phyloP scores from a whole-genome alignment of 1,140 invertebrate species.

The Macrobrachium rosenbergii region DNA sequence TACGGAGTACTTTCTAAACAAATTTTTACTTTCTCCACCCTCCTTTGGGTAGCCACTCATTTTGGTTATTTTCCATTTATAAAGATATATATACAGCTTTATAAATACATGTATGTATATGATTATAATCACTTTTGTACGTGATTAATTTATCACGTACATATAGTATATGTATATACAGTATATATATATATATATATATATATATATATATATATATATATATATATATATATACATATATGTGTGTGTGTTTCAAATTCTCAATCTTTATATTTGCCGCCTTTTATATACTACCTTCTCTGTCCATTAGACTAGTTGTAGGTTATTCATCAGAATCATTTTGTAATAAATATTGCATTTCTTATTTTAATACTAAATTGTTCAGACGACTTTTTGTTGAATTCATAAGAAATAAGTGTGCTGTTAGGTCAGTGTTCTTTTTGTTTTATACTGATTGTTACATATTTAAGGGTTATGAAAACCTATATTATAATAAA shows the following conservation, averaged over 20 bases:
- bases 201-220: constrained; percentile 30
- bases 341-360: neutral
- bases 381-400: too few relatives aligned
- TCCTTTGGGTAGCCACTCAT: too few relatives aligned
- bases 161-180: constrained; percentile 15
- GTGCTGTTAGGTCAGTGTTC: too few relatives aligned
- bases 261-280: too few relatives aligned
- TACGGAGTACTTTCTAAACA: too few relatives aligned
- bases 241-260: too few relatives aligned
- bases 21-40: too few relatives aligned
- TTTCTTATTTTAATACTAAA: neutral
- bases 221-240: neutral
- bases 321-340: neutral
- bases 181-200: constrained; percentile 13
- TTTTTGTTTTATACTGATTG: too few relatives aligned
- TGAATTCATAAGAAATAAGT: too few relatives aligned
- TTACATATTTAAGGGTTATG: too few relatives aligned
- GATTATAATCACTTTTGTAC: neutral
- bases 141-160: neutral
- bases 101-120: constrained; percentile 12
- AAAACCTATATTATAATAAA: too few relatives aligned
- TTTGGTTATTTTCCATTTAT: neutral
- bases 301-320: neutral
- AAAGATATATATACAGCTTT: neutral
- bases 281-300: too few relatives aligned